phyloP scores from a whole-genome alignment of 2,113 vertebrate species.

The Xenopus laevis region DNA sequence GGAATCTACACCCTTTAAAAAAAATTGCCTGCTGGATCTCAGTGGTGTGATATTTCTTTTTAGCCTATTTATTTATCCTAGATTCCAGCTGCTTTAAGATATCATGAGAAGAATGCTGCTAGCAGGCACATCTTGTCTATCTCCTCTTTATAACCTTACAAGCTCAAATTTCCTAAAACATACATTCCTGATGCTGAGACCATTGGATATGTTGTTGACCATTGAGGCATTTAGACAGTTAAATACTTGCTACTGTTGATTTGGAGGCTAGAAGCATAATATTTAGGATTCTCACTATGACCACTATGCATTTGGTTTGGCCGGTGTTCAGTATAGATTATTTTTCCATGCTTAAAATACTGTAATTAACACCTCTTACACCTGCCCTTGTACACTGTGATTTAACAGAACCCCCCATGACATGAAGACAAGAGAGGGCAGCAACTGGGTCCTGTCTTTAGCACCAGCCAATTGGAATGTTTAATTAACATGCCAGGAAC shows the following conservation, averaged over 20 bases:
- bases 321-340: too few relatives aligned
- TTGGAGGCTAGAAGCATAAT: too few relatives aligned
- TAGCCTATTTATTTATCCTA: not conserved
- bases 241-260: too few relatives aligned
- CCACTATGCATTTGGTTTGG: too few relatives aligned
- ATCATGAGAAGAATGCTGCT: not conserved
- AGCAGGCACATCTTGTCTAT: not conserved
- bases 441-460: slow-evolving; percentile 20
- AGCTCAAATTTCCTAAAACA: slow-evolving; percentile 5
- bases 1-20: not conserved
- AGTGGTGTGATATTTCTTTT: not conserved
- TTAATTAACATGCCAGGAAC: slow-evolving; percentile 18
- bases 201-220: too few relatives aligned
- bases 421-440: not conserved
- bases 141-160: not conserved
- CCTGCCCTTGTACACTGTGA: slow-evolving; percentile 6
- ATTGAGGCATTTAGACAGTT: too few relatives aligned
- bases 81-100: not conserved
- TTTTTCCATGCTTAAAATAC: not conserved
- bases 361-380: slow-evolving; percentile 30
- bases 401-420: not conserved
- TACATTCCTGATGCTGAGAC: too few relatives aligned
- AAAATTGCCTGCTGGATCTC: not conserved
- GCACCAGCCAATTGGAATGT: not conserved
- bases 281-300: too few relatives aligned